Evolutionary conservation across 2,888 invertebrate species (phyloP).

Genomic region (Tenthredo distinguenda): DNA sequence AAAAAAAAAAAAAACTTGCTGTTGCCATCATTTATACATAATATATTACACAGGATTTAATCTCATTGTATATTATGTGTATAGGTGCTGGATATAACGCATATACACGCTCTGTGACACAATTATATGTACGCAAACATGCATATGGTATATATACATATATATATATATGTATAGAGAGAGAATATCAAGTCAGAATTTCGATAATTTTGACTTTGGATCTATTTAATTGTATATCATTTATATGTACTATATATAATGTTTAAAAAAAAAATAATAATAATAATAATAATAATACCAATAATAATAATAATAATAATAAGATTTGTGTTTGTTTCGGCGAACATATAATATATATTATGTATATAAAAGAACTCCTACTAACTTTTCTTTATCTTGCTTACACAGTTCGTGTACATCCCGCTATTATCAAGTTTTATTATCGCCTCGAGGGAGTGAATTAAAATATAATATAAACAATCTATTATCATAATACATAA

Average conservation of each 20-base stretch:
- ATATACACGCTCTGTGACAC: not conserved
- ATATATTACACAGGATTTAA: not conserved
- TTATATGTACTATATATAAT: conserved; percentile 48
- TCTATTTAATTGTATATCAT: conserved; percentile 46
- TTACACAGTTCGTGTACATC: not conserved
- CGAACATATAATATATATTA: no score
- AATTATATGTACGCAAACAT: not conserved
- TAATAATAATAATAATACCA: not conserved
- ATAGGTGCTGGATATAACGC: conserved; percentile 47
- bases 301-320: conserved; percentile 34
- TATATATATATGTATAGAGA: conserved; percentile 8
- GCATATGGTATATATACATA: not conserved
- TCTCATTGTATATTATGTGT: conserved; percentile 9
- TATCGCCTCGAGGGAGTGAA: not conserved
- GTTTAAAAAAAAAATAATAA: conserved; percentile 41
- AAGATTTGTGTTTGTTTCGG: not conserved
- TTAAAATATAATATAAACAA: not conserved
- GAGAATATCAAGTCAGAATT: conserved; percentile 20
- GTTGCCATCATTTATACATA: conserved; percentile 1
- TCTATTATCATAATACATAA: not conserved
- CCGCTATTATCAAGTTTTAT: not conserved
- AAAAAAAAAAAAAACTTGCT: not conserved
- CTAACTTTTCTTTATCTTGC: not conserved
- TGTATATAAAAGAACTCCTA: no score
- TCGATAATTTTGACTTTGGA: conserved; percentile 14